phyloP scores from a whole-genome alignment of 2,797 vertebrate genomes.

The Cheirogaleus major region DNA sequence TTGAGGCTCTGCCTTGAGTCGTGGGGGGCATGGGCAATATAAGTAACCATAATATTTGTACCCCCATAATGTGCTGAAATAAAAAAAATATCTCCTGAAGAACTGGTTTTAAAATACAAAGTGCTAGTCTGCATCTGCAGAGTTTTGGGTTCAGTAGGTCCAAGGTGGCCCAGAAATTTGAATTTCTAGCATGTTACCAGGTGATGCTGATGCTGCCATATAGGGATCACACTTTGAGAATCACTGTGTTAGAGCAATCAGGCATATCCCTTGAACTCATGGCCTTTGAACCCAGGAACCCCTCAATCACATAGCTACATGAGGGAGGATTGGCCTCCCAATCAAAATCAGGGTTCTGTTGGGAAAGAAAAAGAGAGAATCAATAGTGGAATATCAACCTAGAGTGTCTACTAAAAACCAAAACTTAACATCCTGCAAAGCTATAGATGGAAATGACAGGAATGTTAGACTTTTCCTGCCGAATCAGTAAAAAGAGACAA shows the following conservation, averaged over 20 bases:
- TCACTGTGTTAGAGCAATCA: background rate
- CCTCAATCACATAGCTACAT: background rate
- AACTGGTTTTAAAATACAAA: background rate
- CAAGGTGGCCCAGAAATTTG: background rate
- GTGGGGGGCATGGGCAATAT: no score
- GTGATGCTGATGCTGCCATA: background rate
- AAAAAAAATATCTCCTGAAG: background rate
- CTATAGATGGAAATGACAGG: background rate
- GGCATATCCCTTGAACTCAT: background rate
- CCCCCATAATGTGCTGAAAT: no score
- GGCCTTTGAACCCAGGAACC: background rate
- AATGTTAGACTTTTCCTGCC: background rate
- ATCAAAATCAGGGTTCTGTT: background rate
- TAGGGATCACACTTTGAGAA: background rate
- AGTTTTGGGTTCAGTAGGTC: background rate
- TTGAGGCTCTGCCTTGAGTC: no score
- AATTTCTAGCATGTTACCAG: background rate
- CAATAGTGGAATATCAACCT: background rate
- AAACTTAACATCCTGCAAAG: background rate
- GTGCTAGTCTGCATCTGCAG: background rate
- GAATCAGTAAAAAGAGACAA: background rate
- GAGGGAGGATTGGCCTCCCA: background rate
- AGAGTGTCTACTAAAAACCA: background rate
- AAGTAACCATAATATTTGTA: no score
- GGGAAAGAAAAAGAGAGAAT: background rate